A percentile compares a stretch with the other conserved stretches of the same genome.
These are phyloP conservation scores for Calameuta filiformis DNA, from an alignment of 2,888 invertebrate species.

Conservation along the genomic window DNA sequence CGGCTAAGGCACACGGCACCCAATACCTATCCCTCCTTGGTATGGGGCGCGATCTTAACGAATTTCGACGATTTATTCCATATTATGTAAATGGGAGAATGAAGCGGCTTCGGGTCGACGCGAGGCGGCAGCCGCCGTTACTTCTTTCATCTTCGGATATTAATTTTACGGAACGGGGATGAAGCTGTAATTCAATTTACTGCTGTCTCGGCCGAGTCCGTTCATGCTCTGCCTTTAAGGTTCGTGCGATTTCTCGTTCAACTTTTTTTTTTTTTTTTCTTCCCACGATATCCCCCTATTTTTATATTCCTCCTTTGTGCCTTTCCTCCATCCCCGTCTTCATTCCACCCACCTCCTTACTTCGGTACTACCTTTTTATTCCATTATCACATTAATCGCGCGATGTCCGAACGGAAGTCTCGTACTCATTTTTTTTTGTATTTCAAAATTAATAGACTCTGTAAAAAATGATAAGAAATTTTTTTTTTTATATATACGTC, in stretches of 20 bases:
- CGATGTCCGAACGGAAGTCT: neutral
- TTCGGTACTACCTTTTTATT: conserved; percentile 13
- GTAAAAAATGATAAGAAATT: too few species aligned
- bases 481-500: too few species aligned
- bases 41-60: conserved; percentile 13
- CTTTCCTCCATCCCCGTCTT: conserved; percentile 18
- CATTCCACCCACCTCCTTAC: neutral
- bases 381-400: neutral
- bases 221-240: conserved; percentile 27
- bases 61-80: conserved; percentile 47
- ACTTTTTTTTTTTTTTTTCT: conserved; percentile 14
- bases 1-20: too few species aligned
- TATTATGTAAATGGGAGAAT: conserved; percentile 45
- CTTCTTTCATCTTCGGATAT: conserved; percentile 56
- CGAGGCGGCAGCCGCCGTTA: conserved; percentile 18
- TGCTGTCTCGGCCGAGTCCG: conserved; percentile 23
- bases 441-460: too few species aligned
- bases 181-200: conserved; percentile 51
- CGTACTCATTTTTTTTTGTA: too few species aligned
- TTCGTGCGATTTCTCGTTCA: conserved; percentile 16
- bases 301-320: conserved; percentile 21
- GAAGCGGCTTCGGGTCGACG: neutral
- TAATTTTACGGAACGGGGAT: conserved; percentile 49
- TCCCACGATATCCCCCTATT: conserved; percentile 24
- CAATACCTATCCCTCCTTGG: too few species aligned